Evolutionary conservation across 2,888 invertebrate genomes (phyloP), one percentile per base, ranked within the genome.

Genomic region (Copidosoma aretas): DNA sequence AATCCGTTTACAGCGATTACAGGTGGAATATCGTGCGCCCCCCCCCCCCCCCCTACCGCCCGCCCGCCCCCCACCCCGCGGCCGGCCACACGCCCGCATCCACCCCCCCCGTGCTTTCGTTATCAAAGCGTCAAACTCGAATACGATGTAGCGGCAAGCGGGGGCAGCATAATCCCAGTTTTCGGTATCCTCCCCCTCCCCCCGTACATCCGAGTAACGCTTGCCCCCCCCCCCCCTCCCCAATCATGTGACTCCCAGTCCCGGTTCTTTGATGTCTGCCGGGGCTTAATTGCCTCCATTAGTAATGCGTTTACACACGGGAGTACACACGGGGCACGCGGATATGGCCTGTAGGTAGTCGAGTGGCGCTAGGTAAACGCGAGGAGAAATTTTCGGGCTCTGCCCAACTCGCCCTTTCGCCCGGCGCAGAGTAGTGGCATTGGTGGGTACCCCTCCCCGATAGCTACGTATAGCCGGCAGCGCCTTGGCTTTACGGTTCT

Each of bases 241-340:
- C 49, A 10, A 8, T 15, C 3, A 25, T 43, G 32, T 25, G 41
- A 32, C 32, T 32, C 8, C 32, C 32, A 32, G 32, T 32, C 32
- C 32, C 32, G 32, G 32, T 60, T 62, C 70, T 70, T 70, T 70
- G 73, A 73, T 73, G 72, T 73, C 69, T 69, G 64, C 70, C 62
- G 64, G 41, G 68, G 54, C 67, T 67, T 73, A 73, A 73, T 73
- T 73, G 72, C 73, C 72, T 68, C 71, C 71, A 72, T 73, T 71
- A 64, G 72, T 62, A 68, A 72, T 67, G 69, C 67, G 69, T 71
- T 71, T 67, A 51, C 64, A 59, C 53, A 66, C 57, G 60, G 67
- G 60, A 67, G 60, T 52, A 21, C 8, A 52, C 22, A 52, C 19
- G 32, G 51, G n/a, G 5, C 39, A 32, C 41, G 41, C 41, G 54